Conservation (phyloP, 2,888 invertebrate species). For the Ashinkailepas kermadecensis region DNA sequence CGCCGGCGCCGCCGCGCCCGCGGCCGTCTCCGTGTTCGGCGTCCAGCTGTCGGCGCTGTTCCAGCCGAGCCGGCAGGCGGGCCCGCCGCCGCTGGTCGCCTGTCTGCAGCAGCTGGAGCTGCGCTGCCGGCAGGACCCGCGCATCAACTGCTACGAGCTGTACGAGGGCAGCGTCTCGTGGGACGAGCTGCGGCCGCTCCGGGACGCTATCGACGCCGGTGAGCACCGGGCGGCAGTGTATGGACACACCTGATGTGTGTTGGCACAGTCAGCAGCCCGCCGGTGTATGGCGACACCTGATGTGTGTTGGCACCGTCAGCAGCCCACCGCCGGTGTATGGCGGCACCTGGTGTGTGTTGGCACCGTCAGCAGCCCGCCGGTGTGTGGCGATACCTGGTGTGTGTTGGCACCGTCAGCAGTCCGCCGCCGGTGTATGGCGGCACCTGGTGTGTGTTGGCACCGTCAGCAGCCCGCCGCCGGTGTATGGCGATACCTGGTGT, state of each 20-base stretch:
- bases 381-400: no score
- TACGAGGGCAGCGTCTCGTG: not conserved
- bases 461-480: no score
- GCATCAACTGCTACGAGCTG: conserved; percentile 14
- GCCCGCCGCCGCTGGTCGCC: not conserved
- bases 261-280: not conserved
- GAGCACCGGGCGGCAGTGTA: not conserved
- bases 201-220: not conserved
- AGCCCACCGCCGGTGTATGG: no score
- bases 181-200: not conserved
- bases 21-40: not conserved
- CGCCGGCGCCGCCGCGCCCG: not conserved
- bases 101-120: conserved; percentile 1
- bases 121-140: not conserved
- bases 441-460: no score
- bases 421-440: no score
- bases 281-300: no score
- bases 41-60: not conserved
- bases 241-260: no score
- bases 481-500: no score
- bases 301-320: no score
- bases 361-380: no score
- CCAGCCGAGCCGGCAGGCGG: conserved; percentile 5
- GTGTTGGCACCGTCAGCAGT: no score
- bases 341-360: no score